Evolutionary conservation across 2,113 vertebrate species (phyloP).

Genomic region (Gambusia affinis): DNA sequence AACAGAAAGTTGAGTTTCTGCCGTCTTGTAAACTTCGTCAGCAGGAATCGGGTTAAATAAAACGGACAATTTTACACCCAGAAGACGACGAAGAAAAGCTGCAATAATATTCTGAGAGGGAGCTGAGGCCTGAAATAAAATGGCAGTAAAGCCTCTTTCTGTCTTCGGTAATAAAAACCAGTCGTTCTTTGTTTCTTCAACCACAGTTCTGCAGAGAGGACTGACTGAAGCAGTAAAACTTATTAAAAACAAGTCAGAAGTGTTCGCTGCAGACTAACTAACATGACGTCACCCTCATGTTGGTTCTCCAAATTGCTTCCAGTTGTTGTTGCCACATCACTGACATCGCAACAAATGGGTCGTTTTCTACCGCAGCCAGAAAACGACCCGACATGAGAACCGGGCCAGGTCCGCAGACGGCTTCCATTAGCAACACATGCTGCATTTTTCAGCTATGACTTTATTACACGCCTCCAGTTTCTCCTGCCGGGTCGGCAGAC

Average conservation of each 20-base stretch:
- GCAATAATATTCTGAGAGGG: constrained; percentile 19
- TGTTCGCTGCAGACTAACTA: constrained; percentile 36
- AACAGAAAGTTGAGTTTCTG: neutral
- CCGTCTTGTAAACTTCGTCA: neutral
- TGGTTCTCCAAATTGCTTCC: constrained; percentile 61
- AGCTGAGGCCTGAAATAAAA: constrained; percentile 22
- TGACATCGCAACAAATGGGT: constrained; percentile 62
- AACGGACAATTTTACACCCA: neutral
- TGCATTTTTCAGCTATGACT: constrained; percentile 81
- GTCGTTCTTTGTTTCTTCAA: neutral
- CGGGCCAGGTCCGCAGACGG: constrained; percentile 67
- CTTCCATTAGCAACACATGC: constrained; percentile 79
- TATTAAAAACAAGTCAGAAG: constrained; percentile 58
- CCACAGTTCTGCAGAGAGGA: constrained; percentile 6
- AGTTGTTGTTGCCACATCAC: constrained; percentile 74
- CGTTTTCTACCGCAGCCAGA: constrained; percentile 67
- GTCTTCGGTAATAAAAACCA: constrained; percentile 35
- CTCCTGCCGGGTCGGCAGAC: constrained; percentile 32
- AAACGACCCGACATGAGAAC: constrained; percentile 74
- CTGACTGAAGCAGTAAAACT: constrained; percentile 51
- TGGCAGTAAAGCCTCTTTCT: constrained; percentile 11
- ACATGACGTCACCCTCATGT: constrained; percentile 54
- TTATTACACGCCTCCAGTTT: constrained; percentile 75
- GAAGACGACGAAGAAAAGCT: neutral
- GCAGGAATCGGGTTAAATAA: neutral